Conservation (phyloP, 2,888 invertebrate species). For the Aromia moschata region DNA sequence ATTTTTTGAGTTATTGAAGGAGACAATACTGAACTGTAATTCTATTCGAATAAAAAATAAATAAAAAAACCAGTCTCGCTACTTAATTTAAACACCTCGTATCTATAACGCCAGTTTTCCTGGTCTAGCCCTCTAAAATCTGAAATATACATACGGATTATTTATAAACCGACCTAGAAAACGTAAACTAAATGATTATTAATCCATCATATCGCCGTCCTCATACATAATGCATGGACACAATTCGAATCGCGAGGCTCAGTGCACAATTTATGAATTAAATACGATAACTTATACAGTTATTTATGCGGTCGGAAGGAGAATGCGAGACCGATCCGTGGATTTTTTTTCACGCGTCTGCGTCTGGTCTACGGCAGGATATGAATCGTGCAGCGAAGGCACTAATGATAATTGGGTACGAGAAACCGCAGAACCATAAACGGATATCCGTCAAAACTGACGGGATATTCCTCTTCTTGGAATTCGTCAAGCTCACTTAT, state of each 20-base stretch:
- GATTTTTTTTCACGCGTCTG: not conserved
- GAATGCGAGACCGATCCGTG: not conserved
- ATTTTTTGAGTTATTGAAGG: not conserved
- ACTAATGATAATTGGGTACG: conserved; percentile 14
- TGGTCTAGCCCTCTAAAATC: not conserved
- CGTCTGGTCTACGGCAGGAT: conserved; percentile 4
- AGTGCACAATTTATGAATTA: conserved; percentile 2
- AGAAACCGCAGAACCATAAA: conserved; percentile 20
- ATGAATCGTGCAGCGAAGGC: conserved; percentile 5
- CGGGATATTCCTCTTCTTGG: conserved; percentile 18
- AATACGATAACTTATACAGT: not conserved
- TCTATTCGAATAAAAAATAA: no score
- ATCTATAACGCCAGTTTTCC: no score
- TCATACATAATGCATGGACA: conserved; percentile 4
- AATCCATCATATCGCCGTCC: conserved; percentile 1
- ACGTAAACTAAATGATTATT: not conserved
- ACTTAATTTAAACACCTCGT: no score
- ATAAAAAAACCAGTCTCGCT: no score
- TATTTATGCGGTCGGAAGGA: not conserved
- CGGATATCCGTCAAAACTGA: conserved; percentile 18
- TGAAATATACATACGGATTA: conserved; percentile 1
- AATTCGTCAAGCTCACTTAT: conserved; percentile 7
- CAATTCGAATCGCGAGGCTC: not conserved
- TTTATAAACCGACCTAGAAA: conserved; percentile 1
- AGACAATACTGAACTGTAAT: no score